Evolutionary conservation across 2,888 invertebrate species (phyloP), one percentile per base, ranked within the genome.

Genomic region (Ernsta delagoae): DNA sequence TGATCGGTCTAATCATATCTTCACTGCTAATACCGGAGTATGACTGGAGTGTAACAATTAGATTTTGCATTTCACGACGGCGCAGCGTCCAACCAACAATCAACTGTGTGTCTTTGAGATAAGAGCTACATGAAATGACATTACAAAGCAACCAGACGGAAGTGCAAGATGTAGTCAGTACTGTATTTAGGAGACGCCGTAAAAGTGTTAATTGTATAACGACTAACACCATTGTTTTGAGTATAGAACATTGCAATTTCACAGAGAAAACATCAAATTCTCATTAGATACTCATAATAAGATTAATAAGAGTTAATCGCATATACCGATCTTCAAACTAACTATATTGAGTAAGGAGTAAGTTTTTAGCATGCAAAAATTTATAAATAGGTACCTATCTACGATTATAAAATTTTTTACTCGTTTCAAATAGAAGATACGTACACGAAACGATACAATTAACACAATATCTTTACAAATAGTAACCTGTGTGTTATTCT

Each of bases 151-250:
- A 45, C 31, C 11, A 31, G 59, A 41, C 53, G 12, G 60, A 54
- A 31, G 64, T 48, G 36, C 63, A 69, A 72, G 76, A 78, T 79
- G 78, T 75, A 79, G 83, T 86, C 85, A 84, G 80, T 80, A 77
- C 83, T 76, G 71, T 80, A 80, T 86, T 87, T 86, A 89, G 88
- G 87, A 83, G 87, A 82, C 86, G 75, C 81, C 87, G 88, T 90
- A 90, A 88, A 89, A 89, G 89, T 85, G 76, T 81, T 89, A 89
- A 90, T 90, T 87, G 83, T 80, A 78, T 75, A 77, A 78, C 77
- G 75, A 74, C 77, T 73, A 72, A 75, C 74, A 71, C 78, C 74
- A 75, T 83, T 84, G 84, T 81, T 80, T 75, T 74, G 75, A 77
- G 77, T 80, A 74, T 73, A 80, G 81, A 78, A 78, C 71, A 78